A percentile compares a stretch with the other conserved stretches of the same genome.
Conservation (phyloP, 1,140 invertebrate genomes). For the Diorhabda elongata region DNA sequence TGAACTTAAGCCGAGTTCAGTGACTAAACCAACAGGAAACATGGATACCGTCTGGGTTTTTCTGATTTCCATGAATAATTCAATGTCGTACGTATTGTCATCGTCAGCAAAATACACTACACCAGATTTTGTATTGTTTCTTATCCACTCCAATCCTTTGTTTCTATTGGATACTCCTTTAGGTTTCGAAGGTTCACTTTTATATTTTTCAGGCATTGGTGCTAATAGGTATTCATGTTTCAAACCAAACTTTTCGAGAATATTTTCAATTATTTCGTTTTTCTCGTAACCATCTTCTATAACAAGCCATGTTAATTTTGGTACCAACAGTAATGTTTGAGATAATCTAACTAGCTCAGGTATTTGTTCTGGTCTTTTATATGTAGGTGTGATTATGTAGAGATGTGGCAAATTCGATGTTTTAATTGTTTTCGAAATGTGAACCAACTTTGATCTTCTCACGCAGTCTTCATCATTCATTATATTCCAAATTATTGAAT, state of each 20-base stretch:
- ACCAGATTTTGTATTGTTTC: constrained; percentile 69
- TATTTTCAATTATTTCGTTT: constrained; percentile 42
- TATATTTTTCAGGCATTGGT: constrained; percentile 76
- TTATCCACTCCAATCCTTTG: constrained; percentile 79
- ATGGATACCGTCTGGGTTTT: constrained; percentile 78
- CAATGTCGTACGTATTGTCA: constrained; percentile 90
- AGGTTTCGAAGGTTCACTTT: constrained; percentile 68
- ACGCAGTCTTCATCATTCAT: too few species aligned
- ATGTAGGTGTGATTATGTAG: constrained; percentile 86
- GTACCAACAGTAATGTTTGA: constrained; percentile 84
- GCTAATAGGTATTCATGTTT: constrained; percentile 54
- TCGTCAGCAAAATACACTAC: constrained; percentile 97
- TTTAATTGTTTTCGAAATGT: too few species aligned
- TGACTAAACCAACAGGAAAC: constrained; percentile 84
- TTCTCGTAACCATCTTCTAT: constrained; percentile 74
- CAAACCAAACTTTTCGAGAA: not conserved
- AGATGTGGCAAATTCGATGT: constrained; percentile 49
- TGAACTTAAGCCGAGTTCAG: constrained; percentile 66
- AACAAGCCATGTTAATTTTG: constrained; percentile 84
- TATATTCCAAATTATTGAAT: too few species aligned
- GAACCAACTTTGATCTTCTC: too few species aligned
- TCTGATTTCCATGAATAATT: constrained; percentile 79
- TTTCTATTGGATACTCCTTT: constrained; percentile 90
- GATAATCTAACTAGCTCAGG: constrained; percentile 84
- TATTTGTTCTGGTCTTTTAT: constrained; percentile 81